Conservation (phyloP, 2,113 vertebrate species). For the Paramisgurnus dabryanus region DNA sequence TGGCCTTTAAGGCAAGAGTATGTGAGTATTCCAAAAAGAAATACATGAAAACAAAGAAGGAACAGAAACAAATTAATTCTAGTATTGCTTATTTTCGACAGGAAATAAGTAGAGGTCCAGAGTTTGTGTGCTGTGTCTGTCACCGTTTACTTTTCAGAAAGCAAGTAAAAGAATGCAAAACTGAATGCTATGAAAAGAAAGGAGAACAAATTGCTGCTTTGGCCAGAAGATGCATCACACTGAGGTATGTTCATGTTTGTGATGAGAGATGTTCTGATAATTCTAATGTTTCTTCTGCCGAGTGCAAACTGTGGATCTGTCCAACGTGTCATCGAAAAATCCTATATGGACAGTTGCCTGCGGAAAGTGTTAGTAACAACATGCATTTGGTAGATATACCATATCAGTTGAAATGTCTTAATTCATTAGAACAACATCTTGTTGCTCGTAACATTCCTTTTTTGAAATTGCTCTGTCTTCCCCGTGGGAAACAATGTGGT, state of each 20-base stretch:
- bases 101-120: neutral
- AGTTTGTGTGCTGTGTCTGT: conserved; percentile 18
- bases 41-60: neutral
- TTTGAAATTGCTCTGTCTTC: conserved; percentile 36
- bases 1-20: no score
- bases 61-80: neutral
- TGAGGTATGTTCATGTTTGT: conserved; percentile 1
- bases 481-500: no score
- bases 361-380: conserved; percentile 24
- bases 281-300: neutral
- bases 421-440: conserved; percentile 44
- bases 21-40: no score
- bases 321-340: conserved; percentile 37
- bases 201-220: neutral
- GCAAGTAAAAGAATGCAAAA: conserved; percentile 27
- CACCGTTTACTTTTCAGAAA: conserved; percentile 36
- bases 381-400: conserved; percentile 32
- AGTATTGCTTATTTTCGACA: neutral
- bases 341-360: neutral
- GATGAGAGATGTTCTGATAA: neutral
- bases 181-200: neutral
- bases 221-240: conserved; percentile 23
- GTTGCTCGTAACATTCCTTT: conserved; percentile 41
- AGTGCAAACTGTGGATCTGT: conserved; percentile 35
- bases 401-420: conserved; percentile 26